phyloP scores from a whole-genome alignment of 1,140 invertebrate genomes.

The Heliothis virescens region DNA sequence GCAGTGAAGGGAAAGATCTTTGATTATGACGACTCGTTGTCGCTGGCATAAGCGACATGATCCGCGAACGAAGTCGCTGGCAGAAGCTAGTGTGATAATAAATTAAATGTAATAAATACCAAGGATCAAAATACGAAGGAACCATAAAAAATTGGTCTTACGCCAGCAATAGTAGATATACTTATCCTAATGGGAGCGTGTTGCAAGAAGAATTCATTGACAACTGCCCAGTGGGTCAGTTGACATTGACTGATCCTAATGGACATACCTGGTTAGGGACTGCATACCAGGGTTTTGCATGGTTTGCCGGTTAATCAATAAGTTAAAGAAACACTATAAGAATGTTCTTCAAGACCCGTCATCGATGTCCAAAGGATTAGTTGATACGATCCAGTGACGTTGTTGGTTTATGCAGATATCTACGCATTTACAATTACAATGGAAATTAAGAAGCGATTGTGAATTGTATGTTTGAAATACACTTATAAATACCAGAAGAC shows the following conservation, averaged over 20 bases:
- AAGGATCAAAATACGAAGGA: slow-evolving; percentile 73
- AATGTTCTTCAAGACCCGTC: background rate
- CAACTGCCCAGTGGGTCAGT: slow-evolving; percentile 63
- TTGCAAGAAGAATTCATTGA: slow-evolving; percentile 68
- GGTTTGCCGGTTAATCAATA: slow-evolving; percentile 65
- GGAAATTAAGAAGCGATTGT: too few relatives aligned
- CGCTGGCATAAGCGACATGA: too few relatives aligned
- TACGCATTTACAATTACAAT: too few relatives aligned
- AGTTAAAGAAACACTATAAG: slow-evolving; percentile 43
- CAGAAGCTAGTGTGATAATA: too few relatives aligned
- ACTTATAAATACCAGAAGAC: too few relatives aligned
- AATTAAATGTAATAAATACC: too few relatives aligned
- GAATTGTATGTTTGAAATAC: too few relatives aligned
- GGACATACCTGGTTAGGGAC: slow-evolving; percentile 73
- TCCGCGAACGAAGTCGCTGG: too few relatives aligned
- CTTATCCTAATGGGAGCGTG: slow-evolving; percentile 70
- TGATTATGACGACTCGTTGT: too few relatives aligned
- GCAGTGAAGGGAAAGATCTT: too few relatives aligned
- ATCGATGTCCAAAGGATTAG: background rate
- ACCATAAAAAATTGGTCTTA: slow-evolving; percentile 73
- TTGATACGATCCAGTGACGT: background rate
- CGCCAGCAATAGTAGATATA: slow-evolving; percentile 65
- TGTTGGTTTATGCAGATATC: background rate
- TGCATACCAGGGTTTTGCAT: slow-evolving; percentile 70
- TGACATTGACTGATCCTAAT: slow-evolving; percentile 72